Evolutionary conservation across 2,888 invertebrate species (phyloP).

Genomic region (Chaitophorus viminalis): DNA sequence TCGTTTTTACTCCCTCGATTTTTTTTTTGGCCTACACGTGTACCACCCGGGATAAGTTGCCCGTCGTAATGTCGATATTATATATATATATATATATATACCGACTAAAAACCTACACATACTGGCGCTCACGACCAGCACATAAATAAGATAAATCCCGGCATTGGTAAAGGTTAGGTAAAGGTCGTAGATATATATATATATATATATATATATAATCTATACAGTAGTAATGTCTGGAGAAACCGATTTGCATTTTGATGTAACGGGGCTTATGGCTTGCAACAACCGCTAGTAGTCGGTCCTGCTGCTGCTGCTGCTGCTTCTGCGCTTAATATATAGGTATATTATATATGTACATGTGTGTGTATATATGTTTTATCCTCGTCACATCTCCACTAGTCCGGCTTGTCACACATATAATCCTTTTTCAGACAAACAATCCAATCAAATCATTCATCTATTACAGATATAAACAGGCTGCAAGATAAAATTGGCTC

Average conservation of each 20-base stretch:
- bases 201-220: too few relatives aligned
- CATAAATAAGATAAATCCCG: not conserved
- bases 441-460: constrained; percentile 46
- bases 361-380: not conserved
- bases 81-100: too few relatives aligned
- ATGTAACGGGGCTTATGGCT: constrained; percentile 19
- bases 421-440: constrained; percentile 32
- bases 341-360: too few relatives aligned
- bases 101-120: too few relatives aligned
- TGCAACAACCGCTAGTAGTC: not conserved
- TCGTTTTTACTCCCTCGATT: too few relatives aligned
- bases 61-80: too few relatives aligned
- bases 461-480: not conserved
- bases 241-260: constrained; percentile 55
- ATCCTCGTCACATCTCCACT: not conserved
- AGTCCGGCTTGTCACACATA: not conserved
- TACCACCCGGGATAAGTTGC: too few relatives aligned
- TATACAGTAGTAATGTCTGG: constrained; percentile 17
- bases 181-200: not conserved
- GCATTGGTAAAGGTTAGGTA: constrained; percentile 23
- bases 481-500: not conserved
- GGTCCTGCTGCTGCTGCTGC: not conserved
- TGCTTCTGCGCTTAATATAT: not conserved
- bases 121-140: too few relatives aligned
- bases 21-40: too few relatives aligned